A percentile compares a stretch with the other conserved stretches of the same genome.
Conservation (phyloP, 2,797 vertebrate species). For the Dromococcyx pavoninus region DNA sequence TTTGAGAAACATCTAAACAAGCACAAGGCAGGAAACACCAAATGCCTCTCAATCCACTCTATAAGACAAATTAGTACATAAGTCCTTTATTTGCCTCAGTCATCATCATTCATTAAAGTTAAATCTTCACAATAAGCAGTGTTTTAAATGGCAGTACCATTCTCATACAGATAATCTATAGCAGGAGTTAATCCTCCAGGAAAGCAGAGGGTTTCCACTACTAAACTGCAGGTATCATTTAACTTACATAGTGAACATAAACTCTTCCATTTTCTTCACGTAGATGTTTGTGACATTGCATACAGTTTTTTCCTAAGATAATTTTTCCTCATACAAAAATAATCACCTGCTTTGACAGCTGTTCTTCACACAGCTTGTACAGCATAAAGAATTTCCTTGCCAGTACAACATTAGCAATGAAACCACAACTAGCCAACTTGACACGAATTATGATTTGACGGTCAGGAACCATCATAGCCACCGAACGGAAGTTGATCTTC, state of each 20-base stretch:
- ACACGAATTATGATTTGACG: conserved; percentile 97
- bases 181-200: background rate
- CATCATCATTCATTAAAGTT: background rate
- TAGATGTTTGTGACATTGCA: background rate
- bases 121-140: background rate
- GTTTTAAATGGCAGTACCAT: background rate
- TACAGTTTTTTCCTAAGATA: background rate
- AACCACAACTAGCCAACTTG: conserved; percentile 95
- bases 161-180: background rate
- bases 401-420: conserved; percentile 89
- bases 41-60: background rate
- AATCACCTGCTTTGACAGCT: conserved; percentile 95
- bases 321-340: background rate
- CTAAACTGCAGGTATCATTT: background rate
- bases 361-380: conserved; percentile 96
- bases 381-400: conserved; percentile 95
- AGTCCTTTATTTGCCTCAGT: background rate
- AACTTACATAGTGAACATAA: background rate
- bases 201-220: background rate
- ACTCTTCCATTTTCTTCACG: background rate
- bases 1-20: background rate
- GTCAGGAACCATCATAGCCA: conserved; percentile 99
- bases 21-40: background rate
- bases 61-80: background rate
- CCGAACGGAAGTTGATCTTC: conserved; percentile 95